Conservation (phyloP, 2,888 invertebrate genomes). For the Nysson spinosus region DNA sequence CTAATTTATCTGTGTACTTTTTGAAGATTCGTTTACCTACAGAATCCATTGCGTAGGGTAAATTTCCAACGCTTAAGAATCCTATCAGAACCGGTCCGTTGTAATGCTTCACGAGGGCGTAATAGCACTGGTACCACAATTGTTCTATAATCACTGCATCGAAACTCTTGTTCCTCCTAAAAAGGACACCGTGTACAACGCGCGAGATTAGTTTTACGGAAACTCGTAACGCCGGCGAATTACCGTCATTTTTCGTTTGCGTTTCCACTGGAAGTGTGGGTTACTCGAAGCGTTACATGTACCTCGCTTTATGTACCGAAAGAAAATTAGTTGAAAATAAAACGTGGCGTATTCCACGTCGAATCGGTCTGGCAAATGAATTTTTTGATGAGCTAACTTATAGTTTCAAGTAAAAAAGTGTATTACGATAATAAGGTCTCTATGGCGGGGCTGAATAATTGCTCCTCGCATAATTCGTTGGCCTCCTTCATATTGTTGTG, state of each 20-base stretch:
- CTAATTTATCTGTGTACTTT: constrained; percentile 6
- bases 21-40: constrained; percentile 60
- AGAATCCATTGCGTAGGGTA: constrained; percentile 73
- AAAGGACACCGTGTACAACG: constrained; percentile 16
- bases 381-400: not conserved
- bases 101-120: constrained; percentile 68
- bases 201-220: constrained; percentile 27
- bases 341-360: constrained; percentile 4
- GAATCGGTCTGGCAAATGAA: constrained; percentile 28
- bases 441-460: constrained; percentile 64
- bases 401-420: constrained; percentile 20
- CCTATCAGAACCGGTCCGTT: constrained; percentile 70
- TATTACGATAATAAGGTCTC: constrained; percentile 63
- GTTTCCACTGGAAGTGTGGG: not conserved
- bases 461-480: constrained; percentile 67
- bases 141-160: constrained; percentile 72
- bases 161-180: constrained; percentile 64
- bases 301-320: constrained; percentile 13
- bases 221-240: constrained; percentile 30
- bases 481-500: constrained; percentile 65
- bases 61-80: constrained; percentile 72
- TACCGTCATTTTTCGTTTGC: constrained; percentile 9
- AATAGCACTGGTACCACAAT: constrained; percentile 73
- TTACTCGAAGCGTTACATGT: not conserved
- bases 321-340: constrained; percentile 15